Evolutionary conservation across 2,113 vertebrate species (phyloP).

Genomic region (Nycticorax nycticorax): DNA sequence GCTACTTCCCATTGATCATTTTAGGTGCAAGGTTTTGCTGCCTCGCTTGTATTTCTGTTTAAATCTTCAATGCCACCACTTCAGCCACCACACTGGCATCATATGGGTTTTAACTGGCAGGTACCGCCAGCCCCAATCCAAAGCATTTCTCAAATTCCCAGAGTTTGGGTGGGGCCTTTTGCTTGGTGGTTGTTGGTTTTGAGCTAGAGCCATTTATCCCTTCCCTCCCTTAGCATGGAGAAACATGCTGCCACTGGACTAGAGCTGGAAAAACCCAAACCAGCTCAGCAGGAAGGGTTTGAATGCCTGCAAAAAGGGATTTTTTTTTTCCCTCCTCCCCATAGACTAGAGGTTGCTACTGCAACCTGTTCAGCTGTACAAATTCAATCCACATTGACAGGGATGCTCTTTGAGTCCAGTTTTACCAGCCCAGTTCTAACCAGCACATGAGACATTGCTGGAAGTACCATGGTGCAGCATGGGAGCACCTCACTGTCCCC

Average conservation of each 20-base stretch:
- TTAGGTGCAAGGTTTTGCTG: rapidly evolving
- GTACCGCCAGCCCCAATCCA: not conserved
- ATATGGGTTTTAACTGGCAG: rapidly evolving
- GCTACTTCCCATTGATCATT: rapidly evolving
- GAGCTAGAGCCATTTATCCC: not conserved
- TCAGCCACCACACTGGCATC: not conserved
- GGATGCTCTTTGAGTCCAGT: not conserved
- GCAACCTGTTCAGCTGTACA: not conserved
- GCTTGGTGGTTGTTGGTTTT: not conserved
- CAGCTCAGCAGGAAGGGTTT: not conserved
- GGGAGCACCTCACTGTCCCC: rapidly evolving
- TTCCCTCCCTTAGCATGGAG: not conserved
- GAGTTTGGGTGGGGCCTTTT: not conserved
- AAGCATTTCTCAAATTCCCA: not conserved
- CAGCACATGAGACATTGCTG: rapidly evolving
- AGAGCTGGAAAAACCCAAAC: not conserved
- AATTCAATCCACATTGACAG: no score
- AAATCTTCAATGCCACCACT: not conserved
- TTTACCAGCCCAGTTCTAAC: not conserved
- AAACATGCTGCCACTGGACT: rapidly evolving
- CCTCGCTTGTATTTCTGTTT: rapidly evolving
- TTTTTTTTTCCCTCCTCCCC: no score
- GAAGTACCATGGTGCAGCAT: rapidly evolving
- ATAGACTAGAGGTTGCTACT: not conserved
- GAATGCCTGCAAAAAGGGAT: not conserved